phyloP scores from a whole-genome alignment of 2,797 vertebrate genomes.

The Melanotaenia boesemani region DNA sequence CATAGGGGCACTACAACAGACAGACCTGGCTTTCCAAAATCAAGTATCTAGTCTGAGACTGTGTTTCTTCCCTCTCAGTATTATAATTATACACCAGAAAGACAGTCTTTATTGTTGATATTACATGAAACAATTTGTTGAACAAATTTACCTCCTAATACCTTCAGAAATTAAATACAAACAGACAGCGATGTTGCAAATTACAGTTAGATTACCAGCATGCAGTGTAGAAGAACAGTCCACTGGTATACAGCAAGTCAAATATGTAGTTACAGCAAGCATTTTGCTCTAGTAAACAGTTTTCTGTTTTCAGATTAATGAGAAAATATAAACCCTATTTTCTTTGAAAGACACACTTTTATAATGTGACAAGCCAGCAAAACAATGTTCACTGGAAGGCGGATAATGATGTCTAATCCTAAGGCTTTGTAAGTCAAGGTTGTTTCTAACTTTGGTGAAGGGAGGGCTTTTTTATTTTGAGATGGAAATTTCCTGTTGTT shows the following conservation, averaged over 20 bases:
- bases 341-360: conserved; percentile 24
- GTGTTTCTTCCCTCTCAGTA: conserved; percentile 20
- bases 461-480: conserved; percentile 21
- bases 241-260: conserved; percentile 28
- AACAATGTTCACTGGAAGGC: conserved; percentile 15
- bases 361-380: conserved; percentile 31
- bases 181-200: conserved; percentile 54
- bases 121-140: conserved; percentile 62
- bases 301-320: conserved; percentile 35
- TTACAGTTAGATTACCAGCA: conserved; percentile 57
- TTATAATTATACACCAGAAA: conserved; percentile 34
- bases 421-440: conserved; percentile 16
- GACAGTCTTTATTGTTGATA: conserved; percentile 48
- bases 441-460: conserved; percentile 2
- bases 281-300: conserved; percentile 24
- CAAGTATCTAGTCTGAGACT: conserved; percentile 16
- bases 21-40: conserved; percentile 19
- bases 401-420: conserved; percentile 26
- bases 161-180: conserved; percentile 61
- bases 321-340: conserved; percentile 43
- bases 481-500: conserved; percentile 28
- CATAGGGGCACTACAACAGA: conserved; percentile 7
- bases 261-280: conserved; percentile 41
- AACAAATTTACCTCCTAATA: conserved; percentile 65
- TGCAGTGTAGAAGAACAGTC: conserved; percentile 42